Percentiles rank a stretch among this genome's conserved stretches.
phyloP scores from a whole-genome alignment of 2,797 vertebrate genomes.

The Hoplostethus atlanticus region DNA sequence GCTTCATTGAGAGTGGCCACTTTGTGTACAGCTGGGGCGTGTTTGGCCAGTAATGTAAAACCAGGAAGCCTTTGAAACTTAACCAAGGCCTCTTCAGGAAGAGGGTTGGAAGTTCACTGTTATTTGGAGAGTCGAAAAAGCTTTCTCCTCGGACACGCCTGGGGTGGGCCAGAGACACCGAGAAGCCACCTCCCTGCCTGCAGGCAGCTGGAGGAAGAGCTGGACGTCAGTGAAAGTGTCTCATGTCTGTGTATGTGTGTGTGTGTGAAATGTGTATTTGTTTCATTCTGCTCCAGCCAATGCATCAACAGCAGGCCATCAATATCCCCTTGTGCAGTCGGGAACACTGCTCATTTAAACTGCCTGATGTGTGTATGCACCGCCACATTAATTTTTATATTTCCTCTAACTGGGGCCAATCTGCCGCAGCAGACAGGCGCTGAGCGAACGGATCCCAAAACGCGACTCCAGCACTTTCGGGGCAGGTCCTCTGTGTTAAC shows the following conservation, averaged over 20 bases:
- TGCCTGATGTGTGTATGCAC: slow-evolving; percentile 12
- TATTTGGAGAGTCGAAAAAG: slow-evolving; percentile 74
- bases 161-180: slow-evolving; percentile 68
- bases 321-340: slow-evolving; percentile 19
- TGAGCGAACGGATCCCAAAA: slow-evolving; percentile 79
- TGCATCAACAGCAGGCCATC: slow-evolving; percentile 21
- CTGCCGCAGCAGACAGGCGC: slow-evolving; percentile 74
- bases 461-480: slow-evolving; percentile 80
- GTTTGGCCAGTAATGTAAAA: slow-evolving; percentile 86
- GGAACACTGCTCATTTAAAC: slow-evolving; percentile 37
- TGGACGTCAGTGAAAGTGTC: slow-evolving; percentile 30
- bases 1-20: slow-evolving; percentile 73
- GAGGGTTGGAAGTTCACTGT: slow-evolving; percentile 80
- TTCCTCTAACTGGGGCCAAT: slow-evolving; percentile 74
- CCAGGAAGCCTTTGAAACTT: slow-evolving; percentile 87
- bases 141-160: slow-evolving; percentile 65
- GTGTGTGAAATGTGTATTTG: slow-evolving; percentile 7
- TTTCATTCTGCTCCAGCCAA: slow-evolving; percentile 19
- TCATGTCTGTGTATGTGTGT: not conserved
- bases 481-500: slow-evolving; percentile 82
- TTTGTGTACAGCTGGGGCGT: slow-evolving; percentile 77
- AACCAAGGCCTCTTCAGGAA: slow-evolving; percentile 77
- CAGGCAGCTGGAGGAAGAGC: slow-evolving; percentile 59
- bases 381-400: slow-evolving; percentile 69
- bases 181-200: slow-evolving; percentile 47